phyloP scores from a whole-genome alignment of 2,888 invertebrate species.

The Linyphia triangularis region DNA sequence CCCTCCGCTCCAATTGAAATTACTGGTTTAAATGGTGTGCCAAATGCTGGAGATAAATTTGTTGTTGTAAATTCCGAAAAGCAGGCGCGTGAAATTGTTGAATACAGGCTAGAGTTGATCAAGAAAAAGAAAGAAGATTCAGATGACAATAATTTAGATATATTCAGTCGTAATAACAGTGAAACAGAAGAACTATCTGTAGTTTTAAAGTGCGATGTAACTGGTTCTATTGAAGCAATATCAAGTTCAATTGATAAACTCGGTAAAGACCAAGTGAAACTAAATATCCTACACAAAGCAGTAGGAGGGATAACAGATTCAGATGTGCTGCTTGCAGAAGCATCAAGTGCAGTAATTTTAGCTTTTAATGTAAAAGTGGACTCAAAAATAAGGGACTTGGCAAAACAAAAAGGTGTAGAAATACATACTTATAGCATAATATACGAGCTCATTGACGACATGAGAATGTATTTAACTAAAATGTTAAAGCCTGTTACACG shows the following conservation, averaged over 20 bases:
- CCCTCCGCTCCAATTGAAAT: background rate
- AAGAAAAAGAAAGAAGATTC: background rate
- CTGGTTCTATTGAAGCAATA: constrained; percentile 97
- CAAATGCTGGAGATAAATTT: background rate
- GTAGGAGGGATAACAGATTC: constrained; percentile 91
- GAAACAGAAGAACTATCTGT: background rate
- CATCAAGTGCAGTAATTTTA: constrained; percentile 84
- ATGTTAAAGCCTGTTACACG: constrained; percentile 13
- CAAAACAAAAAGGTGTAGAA: background rate
- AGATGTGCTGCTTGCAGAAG: constrained; percentile 88
- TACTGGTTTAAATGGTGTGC: constrained; percentile 63
- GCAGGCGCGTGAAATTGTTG: background rate
- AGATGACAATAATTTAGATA: constrained; percentile 1
- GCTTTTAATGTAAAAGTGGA: constrained; percentile 87
- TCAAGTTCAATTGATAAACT: constrained; percentile 93
- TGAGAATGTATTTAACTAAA: background rate
- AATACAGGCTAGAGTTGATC: background rate
- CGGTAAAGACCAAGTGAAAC: constrained; percentile 82
- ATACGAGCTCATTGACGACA: background rate
- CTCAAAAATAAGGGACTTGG: background rate
- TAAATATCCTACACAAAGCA: constrained; percentile 93
- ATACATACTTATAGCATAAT: background rate
- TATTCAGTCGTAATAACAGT: background rate
- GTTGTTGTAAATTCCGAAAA: background rate
- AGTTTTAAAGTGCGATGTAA: constrained; percentile 88